Conservation (phyloP, 1,140 invertebrate genomes). For the Lepidurus arcticus region DNA sequence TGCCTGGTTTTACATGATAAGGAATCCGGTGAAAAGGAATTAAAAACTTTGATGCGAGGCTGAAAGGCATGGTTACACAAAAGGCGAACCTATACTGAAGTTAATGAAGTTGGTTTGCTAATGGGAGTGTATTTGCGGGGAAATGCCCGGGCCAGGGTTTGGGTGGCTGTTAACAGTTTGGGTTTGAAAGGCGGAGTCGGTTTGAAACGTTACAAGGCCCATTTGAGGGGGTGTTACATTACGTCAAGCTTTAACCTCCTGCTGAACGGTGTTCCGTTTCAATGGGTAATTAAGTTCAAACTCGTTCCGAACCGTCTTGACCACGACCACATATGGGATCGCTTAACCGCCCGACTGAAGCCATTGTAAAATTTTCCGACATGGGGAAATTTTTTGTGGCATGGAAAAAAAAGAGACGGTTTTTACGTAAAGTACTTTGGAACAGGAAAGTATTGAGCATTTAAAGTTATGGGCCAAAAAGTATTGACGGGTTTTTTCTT, state of each 20-base stretch:
- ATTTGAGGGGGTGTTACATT: slow-evolving; percentile 21
- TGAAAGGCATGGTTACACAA: background rate
- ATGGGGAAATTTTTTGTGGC: background rate
- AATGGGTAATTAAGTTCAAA: slow-evolving; percentile 20
- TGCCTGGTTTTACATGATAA: background rate
- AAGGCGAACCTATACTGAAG: background rate
- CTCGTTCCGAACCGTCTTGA: slow-evolving; percentile 18
- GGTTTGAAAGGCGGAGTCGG: background rate
- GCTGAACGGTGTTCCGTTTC: background rate
- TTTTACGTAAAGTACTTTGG: too few species aligned
- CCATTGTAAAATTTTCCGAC: background rate
- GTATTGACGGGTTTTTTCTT: background rate
- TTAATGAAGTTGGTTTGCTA: slow-evolving; percentile 15
- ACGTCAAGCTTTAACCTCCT: background rate
- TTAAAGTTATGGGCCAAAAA: too few species aligned
- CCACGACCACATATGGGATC: slow-evolving; percentile 8
- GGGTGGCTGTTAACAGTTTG: background rate
- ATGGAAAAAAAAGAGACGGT: background rate
- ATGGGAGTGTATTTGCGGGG: slow-evolving; percentile 5
- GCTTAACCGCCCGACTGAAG: background rate
- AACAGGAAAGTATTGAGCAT: too few species aligned
- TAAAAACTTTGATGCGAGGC: background rate
- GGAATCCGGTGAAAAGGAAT: background rate
- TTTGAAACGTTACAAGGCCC: slow-evolving; percentile 15
- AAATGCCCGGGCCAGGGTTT: background rate